Evolutionary conservation across 2,113 vertebrate species (phyloP).

Genomic region (Hypomesus transpacificus): DNA sequence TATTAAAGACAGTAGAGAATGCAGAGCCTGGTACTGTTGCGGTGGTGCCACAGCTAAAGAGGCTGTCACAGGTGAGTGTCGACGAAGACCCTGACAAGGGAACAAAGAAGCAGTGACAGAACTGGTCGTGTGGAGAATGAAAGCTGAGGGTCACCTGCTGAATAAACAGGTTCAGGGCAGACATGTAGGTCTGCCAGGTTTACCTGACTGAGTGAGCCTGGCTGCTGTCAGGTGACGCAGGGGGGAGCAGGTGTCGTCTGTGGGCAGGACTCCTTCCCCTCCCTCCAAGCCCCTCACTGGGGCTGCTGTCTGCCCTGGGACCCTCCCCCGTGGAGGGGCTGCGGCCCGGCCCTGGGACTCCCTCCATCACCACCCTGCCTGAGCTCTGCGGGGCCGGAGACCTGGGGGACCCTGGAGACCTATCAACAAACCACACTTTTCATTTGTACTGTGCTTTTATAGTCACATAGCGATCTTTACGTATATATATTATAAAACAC

Average conservation of each 20-base stretch:
- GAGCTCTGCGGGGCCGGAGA: constrained; percentile 16
- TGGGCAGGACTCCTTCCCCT: constrained; percentile 2
- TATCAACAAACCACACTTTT: too few relatives aligned
- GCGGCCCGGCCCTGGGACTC: constrained; percentile 8
- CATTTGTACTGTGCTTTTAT: too few relatives aligned
- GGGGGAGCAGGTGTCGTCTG: constrained; percentile 11
- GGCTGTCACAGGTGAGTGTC: too few relatives aligned
- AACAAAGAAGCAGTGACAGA: not conserved
- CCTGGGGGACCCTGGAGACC: not conserved
- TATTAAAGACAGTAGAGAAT: constrained; percentile 49
- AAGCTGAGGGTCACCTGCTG: not conserved
- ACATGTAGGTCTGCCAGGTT: too few relatives aligned
- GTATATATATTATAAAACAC: too few relatives aligned
- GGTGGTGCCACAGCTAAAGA: too few relatives aligned
- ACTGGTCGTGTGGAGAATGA: not conserved
- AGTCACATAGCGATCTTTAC: too few relatives aligned
- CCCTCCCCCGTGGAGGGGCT: constrained; percentile 6
- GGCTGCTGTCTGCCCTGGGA: constrained; percentile 3
- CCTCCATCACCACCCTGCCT: constrained; percentile 28
- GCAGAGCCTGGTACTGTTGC: constrained; percentile 13
- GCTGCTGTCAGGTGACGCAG: constrained; percentile 17
- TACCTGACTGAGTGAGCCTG: not conserved
- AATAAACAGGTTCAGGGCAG: not conserved
- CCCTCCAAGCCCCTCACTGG: not conserved
- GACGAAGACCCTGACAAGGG: constrained; percentile 23